Evolutionary conservation across 2,113 vertebrate genomes (phyloP).

Genomic region (Crotophaga sulcirostris): DNA sequence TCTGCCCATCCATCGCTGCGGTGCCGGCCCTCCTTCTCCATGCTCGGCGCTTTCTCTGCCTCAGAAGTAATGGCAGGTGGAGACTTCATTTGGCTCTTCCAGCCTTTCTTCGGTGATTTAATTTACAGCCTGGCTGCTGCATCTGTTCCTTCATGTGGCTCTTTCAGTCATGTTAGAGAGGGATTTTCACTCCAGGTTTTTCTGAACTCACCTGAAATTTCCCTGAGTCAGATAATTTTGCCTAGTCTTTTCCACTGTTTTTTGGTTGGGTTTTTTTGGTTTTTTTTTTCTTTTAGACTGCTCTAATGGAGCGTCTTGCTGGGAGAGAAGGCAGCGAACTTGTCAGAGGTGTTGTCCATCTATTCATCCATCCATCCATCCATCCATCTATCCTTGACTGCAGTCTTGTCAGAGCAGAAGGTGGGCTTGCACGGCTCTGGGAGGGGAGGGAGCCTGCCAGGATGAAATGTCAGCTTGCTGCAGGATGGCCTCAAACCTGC

Average conservation of each 20-base stretch:
- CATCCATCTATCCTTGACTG: not conserved
- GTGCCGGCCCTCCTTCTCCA: not conserved
- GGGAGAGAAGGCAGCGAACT: not conserved
- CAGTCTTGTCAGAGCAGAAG: not conserved
- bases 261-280: too few relatives aligned
- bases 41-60: not conserved
- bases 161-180: not conserved
- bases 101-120: not conserved
- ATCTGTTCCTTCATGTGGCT: not conserved
- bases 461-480: not conserved
- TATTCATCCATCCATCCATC: not conserved
- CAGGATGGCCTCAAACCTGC: not conserved
- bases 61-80: not conserved
- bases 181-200: slow-evolving; percentile 2
- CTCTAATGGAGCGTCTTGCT: not conserved
- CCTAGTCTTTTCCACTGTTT: not conserved
- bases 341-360: too few relatives aligned
- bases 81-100: slow-evolving; percentile 3
- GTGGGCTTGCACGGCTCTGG: not conserved
- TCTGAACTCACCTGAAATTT: not conserved
- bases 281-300: not conserved
- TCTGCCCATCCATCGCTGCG: not conserved
- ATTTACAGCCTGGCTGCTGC: not conserved
- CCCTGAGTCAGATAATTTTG: slow-evolving; percentile 5
- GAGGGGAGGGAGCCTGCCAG: not conserved